Percentiles rank a stretch among this genome's conserved stretches.
phyloP scores from a whole-genome alignment of 2,888 invertebrate species.

The Stegophylla sp. region DNA sequence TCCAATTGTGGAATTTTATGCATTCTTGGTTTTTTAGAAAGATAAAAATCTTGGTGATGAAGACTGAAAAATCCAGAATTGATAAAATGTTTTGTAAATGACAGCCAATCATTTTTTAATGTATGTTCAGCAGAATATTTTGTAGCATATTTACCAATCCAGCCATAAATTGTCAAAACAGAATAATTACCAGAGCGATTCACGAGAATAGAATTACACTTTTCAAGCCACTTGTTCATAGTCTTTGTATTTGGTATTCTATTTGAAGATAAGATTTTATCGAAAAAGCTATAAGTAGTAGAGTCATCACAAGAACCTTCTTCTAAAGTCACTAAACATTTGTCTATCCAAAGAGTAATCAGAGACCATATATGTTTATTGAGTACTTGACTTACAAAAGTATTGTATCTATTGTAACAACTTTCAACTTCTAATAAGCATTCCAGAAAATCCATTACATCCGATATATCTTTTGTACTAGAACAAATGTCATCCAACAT shows the following conservation, averaged over 20 bases:
- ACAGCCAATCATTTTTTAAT: constrained; percentile 42
- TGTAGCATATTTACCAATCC: constrained; percentile 50
- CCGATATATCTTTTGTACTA: neutral
- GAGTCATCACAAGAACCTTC: constrained; percentile 1
- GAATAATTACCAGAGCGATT: constrained; percentile 23
- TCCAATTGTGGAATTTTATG: constrained; percentile 41
- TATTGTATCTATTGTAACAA: neutral
- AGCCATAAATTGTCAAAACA: constrained; percentile 38
- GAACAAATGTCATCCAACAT: constrained; percentile 22
- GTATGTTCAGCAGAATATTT: neutral
- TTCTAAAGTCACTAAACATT: constrained; percentile 13
- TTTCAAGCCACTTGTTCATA: constrained; percentile 31
- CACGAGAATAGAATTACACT: constrained; percentile 9
- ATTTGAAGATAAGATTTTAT: constrained; percentile 42
- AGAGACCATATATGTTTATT: constrained; percentile 36
- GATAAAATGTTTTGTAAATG: constrained; percentile 37
- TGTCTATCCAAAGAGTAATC: constrained; percentile 14
- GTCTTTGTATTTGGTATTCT: constrained; percentile 20
- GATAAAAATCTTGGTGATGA: constrained; percentile 9
- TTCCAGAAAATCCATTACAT: constrained; percentile 13
- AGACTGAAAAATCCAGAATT: constrained; percentile 26
- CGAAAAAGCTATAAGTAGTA: constrained; percentile 24
- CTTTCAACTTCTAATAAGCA: constrained; percentile 27
- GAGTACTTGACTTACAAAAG: constrained; percentile 17
- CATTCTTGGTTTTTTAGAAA: constrained; percentile 23